Percentiles rank a stretch among this genome's conserved stretches.
These are phyloP conservation scores for Callocephalon fimbriatum DNA, from an alignment of 2,113 vertebrate genomes.

Conservation along the genomic window DNA sequence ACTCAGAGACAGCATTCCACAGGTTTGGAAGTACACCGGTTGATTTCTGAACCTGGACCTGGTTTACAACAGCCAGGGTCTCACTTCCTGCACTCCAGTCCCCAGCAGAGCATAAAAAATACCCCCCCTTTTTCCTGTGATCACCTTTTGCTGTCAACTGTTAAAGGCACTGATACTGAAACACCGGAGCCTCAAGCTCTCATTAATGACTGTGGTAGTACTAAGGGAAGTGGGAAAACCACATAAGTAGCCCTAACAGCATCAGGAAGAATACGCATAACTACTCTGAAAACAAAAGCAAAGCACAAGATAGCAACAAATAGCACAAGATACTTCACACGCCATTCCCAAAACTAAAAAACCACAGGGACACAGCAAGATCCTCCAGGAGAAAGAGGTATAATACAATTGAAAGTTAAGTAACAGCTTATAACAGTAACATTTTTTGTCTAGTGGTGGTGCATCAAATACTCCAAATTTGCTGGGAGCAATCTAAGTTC, in stretches of 20 bases:
- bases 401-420: not conserved
- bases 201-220: not conserved
- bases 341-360: not conserved
- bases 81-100: not conserved
- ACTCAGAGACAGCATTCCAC: fast-evolving
- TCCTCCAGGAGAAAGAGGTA: not conserved
- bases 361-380: not conserved
- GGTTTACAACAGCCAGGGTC: not conserved
- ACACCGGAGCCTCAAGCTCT: not conserved
- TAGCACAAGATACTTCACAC: not conserved
- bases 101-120: not conserved
- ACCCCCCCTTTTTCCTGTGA: not conserved
- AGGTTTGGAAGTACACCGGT: not conserved
- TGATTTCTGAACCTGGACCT: not conserved
- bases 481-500: not conserved
- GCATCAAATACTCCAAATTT: not conserved
- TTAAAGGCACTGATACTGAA: not conserved
- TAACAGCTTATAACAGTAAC: not conserved
- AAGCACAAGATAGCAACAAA: not conserved
- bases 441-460: not conserved
- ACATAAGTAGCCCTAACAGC: not conserved
- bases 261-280: not conserved
- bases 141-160: not conserved
- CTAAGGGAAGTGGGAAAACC: not conserved
- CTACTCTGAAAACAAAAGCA: not conserved